phyloP scores from a whole-genome alignment of 2,797 vertebrate species.

The Argya squamiceps region DNA sequence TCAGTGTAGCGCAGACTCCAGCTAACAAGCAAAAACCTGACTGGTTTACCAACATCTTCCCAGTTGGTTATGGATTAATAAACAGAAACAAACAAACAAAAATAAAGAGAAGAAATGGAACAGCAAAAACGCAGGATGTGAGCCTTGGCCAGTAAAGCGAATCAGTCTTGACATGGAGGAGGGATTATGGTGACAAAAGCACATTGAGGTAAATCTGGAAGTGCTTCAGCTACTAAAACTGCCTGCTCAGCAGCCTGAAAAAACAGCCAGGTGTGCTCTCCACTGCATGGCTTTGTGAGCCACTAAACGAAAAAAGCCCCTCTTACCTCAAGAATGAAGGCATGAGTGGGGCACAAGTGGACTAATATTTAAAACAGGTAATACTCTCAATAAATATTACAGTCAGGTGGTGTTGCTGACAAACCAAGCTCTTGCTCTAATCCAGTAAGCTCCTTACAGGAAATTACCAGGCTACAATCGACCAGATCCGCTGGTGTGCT shows the following conservation, averaged over 20 bases:
- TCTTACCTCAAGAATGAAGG: neutral
- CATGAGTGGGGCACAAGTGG: neutral
- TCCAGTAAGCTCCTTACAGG: constrained; percentile 84
- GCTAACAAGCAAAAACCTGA: constrained; percentile 88
- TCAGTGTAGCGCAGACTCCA: constrained; percentile 86
- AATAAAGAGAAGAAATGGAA: neutral
- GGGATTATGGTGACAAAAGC: constrained; percentile 74
- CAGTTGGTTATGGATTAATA: neutral
- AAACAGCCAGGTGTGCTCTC: neutral
- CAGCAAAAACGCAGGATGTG: neutral
- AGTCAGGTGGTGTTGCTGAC: constrained; percentile 67
- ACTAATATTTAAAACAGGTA: constrained; percentile 54
- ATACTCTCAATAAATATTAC: constrained; percentile 19
- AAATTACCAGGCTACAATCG: constrained; percentile 81
- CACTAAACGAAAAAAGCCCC: neutral
- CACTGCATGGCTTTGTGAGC: rapidly evolving
- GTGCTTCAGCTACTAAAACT: constrained; percentile 20
- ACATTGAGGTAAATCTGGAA: constrained; percentile 68
- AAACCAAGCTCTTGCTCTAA: constrained; percentile 68
- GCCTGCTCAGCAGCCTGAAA: neutral
- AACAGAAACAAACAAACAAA: neutral
- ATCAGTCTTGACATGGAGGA: constrained; percentile 72
- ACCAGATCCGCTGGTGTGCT: constrained; percentile 75
- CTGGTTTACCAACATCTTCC: constrained; percentile 83
- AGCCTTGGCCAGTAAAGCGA: constrained; percentile 18